Conservation (phyloP, 2,113 vertebrate genomes). For the Mystacornis crossleyi region DNA sequence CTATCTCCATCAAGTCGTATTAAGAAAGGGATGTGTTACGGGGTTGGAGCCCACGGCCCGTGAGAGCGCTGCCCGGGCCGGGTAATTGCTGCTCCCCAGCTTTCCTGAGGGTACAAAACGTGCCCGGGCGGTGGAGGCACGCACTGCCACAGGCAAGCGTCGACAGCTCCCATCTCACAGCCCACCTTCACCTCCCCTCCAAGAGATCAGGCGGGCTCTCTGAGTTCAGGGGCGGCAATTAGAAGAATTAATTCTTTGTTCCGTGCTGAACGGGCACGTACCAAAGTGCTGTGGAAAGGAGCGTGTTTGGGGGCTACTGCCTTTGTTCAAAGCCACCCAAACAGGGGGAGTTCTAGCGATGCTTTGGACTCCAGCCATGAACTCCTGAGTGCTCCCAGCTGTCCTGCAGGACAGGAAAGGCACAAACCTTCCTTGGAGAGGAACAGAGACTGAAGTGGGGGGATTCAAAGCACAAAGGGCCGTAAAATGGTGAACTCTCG, state of each 20-base stretch:
- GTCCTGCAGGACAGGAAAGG: fast-evolving
- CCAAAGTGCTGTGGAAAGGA: background rate
- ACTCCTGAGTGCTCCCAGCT: fast-evolving
- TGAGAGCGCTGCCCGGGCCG: background rate
- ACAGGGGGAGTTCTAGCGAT: fast-evolving
- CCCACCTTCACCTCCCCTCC: background rate
- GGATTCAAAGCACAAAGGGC: background rate
- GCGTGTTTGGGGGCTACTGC: fast-evolving
- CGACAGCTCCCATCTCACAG: background rate
- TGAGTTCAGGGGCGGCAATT: background rate
- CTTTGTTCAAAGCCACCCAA: too few relatives aligned
- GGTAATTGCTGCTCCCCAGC: constrained; percentile 60
- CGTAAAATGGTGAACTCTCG: background rate
- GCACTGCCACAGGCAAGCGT: background rate
- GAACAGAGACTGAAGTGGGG: background rate
- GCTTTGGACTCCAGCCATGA: background rate
- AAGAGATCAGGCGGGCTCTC: background rate
- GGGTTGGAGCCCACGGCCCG: constrained; percentile 12
- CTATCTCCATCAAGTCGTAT: constrained; percentile 81
- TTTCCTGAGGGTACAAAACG: background rate
- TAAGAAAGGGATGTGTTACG: constrained; percentile 76
- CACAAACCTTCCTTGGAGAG: fast-evolving
- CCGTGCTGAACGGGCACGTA: fast-evolving
- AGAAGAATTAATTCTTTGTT: background rate
- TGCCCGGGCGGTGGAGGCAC: background rate